Base-by-base conservation (phyloP, 1,140 invertebrate genomes). In the Eriosoma lanigerum region DNA sequence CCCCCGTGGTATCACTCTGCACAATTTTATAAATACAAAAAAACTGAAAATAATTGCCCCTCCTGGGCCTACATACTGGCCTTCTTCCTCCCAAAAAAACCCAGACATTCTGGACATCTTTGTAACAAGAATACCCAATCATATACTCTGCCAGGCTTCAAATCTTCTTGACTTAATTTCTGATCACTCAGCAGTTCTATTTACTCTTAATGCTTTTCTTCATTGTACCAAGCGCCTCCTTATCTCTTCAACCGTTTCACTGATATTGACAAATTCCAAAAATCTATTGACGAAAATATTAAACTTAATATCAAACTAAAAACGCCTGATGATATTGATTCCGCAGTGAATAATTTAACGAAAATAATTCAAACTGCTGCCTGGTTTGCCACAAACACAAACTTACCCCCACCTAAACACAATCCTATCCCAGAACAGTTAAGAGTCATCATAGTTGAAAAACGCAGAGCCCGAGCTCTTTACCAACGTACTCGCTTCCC, bases 1-100 rank as follows among this genome's bases (percentile, higher is more conserved):
- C 17, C 78, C 85, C 1, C 85, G 82, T 81, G 85, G 84, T 0
- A 81, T 82, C 21, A 84, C 84, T 17, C 60, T 73, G 9, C 68
- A n/a, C 0, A 84, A 85, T 50, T 82, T 84, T 26, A 72, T 84
- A 17, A 81, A 82, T 38, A 56, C 68, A n/a, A 48, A 66, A 10
- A 24, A n/a, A 4, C 5, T 26, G 0, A 80, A 58, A 60, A 17
- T 62, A 1, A n/a, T 84, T 44, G 84, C 84, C 32, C 50, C 48
- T 58, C 58, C 64, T 44, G n/a, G n/a, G 10, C 32, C 48, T 26
- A 56, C 24, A 3, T 68, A 70, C 80, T 66, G n/a, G 80, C 80
- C 44, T 15, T 50, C 50, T 70, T 81, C 46, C 1, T 29, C 21
- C 21, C 64, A 8, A 4, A 64, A 52, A 64, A 64, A 54, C 0